Conservation (phyloP, 2,888 invertebrate species). For the Catocala sponsa region DNA sequence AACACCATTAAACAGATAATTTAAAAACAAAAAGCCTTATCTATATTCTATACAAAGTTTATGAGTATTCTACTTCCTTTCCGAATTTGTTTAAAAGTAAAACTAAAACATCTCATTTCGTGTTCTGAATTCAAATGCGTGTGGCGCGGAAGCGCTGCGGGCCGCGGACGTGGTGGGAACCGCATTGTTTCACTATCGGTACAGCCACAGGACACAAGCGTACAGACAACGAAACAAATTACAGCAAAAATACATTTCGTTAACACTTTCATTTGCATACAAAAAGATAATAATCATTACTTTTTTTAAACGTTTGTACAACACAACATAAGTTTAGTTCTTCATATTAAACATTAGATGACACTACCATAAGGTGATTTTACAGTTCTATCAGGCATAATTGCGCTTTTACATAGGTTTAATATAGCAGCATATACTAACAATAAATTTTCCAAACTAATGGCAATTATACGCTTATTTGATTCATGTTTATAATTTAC, state of each 20-base stretch:
- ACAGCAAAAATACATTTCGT: constrained; percentile 37
- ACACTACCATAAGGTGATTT: no score
- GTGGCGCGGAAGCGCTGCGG: constrained; percentile 58
- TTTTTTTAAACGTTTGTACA: no score
- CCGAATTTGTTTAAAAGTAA: constrained; percentile 53
- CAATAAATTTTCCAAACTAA: no score
- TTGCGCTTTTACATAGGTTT: no score
- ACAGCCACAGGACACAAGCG: constrained; percentile 54
- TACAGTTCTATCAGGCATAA: no score
- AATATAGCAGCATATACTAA: no score
- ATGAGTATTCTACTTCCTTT: constrained; percentile 38
- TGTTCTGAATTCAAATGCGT: constrained; percentile 74
- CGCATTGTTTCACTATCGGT: constrained; percentile 64
- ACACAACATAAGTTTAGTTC: no score
- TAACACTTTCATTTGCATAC: constrained; percentile 38
- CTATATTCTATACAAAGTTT: constrained; percentile 4
- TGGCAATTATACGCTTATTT: no score
- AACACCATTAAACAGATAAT: neutral
- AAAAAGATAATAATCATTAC: neutral
- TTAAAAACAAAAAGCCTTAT: constrained; percentile 12
- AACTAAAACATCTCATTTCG: constrained; percentile 64
- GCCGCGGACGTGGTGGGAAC: constrained; percentile 40
- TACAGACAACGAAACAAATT: constrained; percentile 40
- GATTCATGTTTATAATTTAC: no score
- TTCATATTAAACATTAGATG: no score